A percentile compares a stretch with the other conserved stretches of the same genome.
Conservation (phyloP, 37 sponge, comb jelly and placozoan species). For the Ianthella basta region DNA sequence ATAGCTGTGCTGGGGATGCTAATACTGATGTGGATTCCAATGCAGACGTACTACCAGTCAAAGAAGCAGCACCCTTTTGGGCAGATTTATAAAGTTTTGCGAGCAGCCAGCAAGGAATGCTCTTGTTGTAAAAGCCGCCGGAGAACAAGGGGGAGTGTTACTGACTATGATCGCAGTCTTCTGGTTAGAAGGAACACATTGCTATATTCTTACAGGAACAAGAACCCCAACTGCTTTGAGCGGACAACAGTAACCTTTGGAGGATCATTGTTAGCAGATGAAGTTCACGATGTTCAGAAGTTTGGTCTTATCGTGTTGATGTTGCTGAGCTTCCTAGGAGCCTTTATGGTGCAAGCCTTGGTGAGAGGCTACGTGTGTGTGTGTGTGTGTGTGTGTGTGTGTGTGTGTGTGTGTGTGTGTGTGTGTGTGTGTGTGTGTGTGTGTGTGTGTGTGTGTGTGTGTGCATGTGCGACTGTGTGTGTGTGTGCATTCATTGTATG, state of each 20-base stretch:
- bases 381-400: too few relatives aligned
- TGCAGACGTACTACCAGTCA: neutral
- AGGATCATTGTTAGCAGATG: neutral
- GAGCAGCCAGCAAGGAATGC: neutral
- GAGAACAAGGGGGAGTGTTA: too few relatives aligned
- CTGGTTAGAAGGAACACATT: neutral
- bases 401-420: too few relatives aligned
- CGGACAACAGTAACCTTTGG: neutral
- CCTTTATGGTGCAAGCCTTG: neutral
- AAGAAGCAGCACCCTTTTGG: neutral
- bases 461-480: too few relatives aligned
- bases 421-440: too few relatives aligned
- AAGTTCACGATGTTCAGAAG: constrained; percentile 26
- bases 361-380: neutral
- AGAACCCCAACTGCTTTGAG: constrained; percentile 6
- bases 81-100: neutral
- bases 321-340: neutral
- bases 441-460: too few relatives aligned
- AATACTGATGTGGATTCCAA: neutral
- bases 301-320: constrained; percentile 6
- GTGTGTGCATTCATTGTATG: too few relatives aligned
- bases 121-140: neutral
- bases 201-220: neutral
- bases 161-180: too few relatives aligned
- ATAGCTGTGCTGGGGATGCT: neutral